Conservation (phyloP, 2,888 invertebrate species). For the Callinectes sapidus region DNA sequence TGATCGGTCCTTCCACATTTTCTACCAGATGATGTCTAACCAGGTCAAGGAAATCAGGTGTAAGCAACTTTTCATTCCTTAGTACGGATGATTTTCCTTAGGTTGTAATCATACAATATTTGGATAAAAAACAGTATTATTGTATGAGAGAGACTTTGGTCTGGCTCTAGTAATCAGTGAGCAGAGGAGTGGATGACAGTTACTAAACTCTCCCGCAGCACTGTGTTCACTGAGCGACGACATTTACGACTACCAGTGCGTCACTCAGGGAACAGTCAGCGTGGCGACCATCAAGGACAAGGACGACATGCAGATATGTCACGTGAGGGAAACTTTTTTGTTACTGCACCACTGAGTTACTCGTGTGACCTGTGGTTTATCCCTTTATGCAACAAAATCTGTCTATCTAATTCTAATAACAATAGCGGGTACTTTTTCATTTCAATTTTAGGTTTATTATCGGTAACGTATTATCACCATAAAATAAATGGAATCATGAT, state of each 20-base stretch:
- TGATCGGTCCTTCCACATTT: conserved; percentile 94
- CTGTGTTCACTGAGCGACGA: conserved; percentile 78
- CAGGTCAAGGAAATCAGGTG: conserved; percentile 90
- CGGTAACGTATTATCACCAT: too few species aligned
- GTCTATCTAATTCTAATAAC: neutral
- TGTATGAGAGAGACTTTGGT: neutral
- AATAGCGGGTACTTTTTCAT: neutral
- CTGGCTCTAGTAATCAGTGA: neutral
- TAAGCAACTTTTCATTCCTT: conserved; percentile 30
- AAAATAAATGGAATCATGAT: too few species aligned
- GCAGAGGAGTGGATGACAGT: neutral
- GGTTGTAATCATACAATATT: neutral
- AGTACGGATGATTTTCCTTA: neutral
- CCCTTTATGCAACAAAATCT: neutral
- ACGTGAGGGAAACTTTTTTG: neutral
- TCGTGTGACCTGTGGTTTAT: neutral
- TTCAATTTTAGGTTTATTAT: too few species aligned
- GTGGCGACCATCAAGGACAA: conserved; percentile 88
- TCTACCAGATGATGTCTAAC: conserved; percentile 99
- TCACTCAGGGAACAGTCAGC: conserved; percentile 94
- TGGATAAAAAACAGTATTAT: neutral
- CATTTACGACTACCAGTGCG: conserved; percentile 89
- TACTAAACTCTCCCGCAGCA: conserved; percentile 44
- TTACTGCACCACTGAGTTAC: neutral
- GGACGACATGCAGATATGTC: neutral